Evolutionary conservation across 2,888 invertebrate species (phyloP), one percentile per base, ranked within the genome.

Genomic region (Drosophila melanocephala): DNA sequence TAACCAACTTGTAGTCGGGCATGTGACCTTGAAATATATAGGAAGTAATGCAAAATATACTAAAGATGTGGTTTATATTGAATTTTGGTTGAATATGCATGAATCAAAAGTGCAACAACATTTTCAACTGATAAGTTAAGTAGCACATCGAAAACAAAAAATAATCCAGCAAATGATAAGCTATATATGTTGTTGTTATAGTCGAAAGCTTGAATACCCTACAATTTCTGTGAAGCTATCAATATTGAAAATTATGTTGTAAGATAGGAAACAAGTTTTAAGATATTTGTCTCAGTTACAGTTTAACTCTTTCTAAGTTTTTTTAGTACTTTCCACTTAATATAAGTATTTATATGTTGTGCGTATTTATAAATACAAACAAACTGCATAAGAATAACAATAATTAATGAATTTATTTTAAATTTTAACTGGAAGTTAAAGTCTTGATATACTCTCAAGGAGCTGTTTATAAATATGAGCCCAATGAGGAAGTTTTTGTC

Each of bases 1-100:
- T 96, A 91, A 96, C 96, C 92, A 96, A 95, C 91, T 96, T 95
- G 93, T 96, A 96, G 92, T 96, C 96, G 60, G 94, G 93, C 81
- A 93, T 89, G 80, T 93, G 93, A 83, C 93, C 93, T 93, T 44
- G 16, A 50, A 28, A 50, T 5, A 0, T 10, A 4, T 12, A 14
- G 14, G 22, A 47, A 47, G 5, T 14, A 57, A n/a, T 26, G 2
- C 5, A 6, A 57, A 44, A 64, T 62, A 44, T 26, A 14, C 0
- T 26, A 37, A 42, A 0, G 14, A 10, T 22, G 22, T 39, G 22
- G 12, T 6, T 33, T 26, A 22, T 68, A 28, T 22, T 12, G 7
- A 57, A 44, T 19, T 22, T 14, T 22, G 33, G 14, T 75, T 60
- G 42, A 22, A 73, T 65, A 72, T 33, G 19, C 59, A 42, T 22